Conservation (phyloP, 64 coral and sea anemone genomes). For the Acropora yongei region DNA sequence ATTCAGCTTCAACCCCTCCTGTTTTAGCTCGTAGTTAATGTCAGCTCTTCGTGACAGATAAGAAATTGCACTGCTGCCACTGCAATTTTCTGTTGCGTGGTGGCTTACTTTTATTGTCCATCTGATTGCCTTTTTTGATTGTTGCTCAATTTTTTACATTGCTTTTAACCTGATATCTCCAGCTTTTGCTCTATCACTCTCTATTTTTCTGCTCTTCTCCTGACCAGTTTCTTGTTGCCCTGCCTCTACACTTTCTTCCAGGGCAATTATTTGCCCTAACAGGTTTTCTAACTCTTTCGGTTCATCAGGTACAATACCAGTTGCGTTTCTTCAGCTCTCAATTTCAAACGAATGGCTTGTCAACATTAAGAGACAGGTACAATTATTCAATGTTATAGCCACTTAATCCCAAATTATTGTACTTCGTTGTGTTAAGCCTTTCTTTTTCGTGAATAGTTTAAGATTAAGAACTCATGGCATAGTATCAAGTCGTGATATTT, state of each 20-base stretch:
- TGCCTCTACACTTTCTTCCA: slow-evolving; percentile 65
- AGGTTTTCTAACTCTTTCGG: slow-evolving; percentile 57
- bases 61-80: slow-evolving; percentile 57
- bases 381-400: slow-evolving; percentile 60
- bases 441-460: slow-evolving; percentile 44
- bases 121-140: slow-evolving; percentile 71
- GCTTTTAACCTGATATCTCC: slow-evolving; percentile 59
- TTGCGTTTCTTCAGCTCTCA: slow-evolving; percentile 76
- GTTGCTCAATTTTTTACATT: slow-evolving; percentile 46
- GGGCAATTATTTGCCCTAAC: slow-evolving; percentile 60
- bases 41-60: slow-evolving; percentile 77
- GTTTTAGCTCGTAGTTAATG: slow-evolving; percentile 65
- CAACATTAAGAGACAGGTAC: slow-evolving; percentile 62
- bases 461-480: slow-evolving; percentile 55
- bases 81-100: slow-evolving; percentile 9
- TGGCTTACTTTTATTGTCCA: slow-evolving; percentile 51
- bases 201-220: slow-evolving; percentile 55
- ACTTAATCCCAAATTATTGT: slow-evolving; percentile 65
- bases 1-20: slow-evolving; percentile 56
- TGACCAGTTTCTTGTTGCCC: slow-evolving; percentile 36
- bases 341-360: slow-evolving; percentile 47
- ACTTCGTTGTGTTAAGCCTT: slow-evolving; percentile 31
- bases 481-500: slow-evolving; percentile 51
- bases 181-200: slow-evolving; percentile 43
- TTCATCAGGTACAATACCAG: slow-evolving; percentile 69